Base-by-base conservation (phyloP, 2,888 invertebrate species). In the Caenorhabditis macrosperma region DNA sequence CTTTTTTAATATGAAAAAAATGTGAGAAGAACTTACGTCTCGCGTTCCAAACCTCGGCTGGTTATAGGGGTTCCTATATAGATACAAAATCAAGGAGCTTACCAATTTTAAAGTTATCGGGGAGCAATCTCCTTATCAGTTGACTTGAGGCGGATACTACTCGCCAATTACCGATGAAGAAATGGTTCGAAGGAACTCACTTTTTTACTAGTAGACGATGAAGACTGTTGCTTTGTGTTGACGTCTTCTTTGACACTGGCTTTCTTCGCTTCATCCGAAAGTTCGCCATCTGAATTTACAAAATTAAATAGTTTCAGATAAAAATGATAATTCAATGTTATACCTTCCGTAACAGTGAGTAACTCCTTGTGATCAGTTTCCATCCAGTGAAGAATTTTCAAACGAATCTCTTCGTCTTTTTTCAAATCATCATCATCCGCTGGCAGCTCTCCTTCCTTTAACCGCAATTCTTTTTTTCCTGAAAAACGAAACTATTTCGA, bases 391-490 rank as follows among this genome's bases (percentile, higher is more conserved):
- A 86, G 81, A 30, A 86, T 85, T 69, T 84, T 82, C 35, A 86
- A 72, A 15, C 86, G 82, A 22, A 86, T 84, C 30, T 85, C 82
- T 64, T 85, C 86, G 55, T 88, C 88, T 57, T 85, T 82, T 48
- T 86, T 85, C 55, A 82, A 66, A 66, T 83, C 82, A 12, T 88
- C 86, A 6, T 87, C 87, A 69, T 86, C 85, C 7, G 82, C 84
- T 5, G 88, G 88, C 20, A 88, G 61, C 46, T 88, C 87, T 17
- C 80, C 81, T 0, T 77, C 83, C 30, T 79, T 81, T 33, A 84
- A 33, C 20, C 67, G 72, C 28, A 84, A 28, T 5, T 79, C 78
- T 20, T 77, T 66, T 30, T 84, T 84, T 2, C 82, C 81, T 78
- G 54, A 33, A 82, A 74, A 22, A 20, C 30, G n/a, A 20, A n/a